A percentile compares a stretch with the other conserved stretches of the same genome.
Conservation (phyloP, 2,888 invertebrate species). For the Glyphotaelius pellucidus region DNA sequence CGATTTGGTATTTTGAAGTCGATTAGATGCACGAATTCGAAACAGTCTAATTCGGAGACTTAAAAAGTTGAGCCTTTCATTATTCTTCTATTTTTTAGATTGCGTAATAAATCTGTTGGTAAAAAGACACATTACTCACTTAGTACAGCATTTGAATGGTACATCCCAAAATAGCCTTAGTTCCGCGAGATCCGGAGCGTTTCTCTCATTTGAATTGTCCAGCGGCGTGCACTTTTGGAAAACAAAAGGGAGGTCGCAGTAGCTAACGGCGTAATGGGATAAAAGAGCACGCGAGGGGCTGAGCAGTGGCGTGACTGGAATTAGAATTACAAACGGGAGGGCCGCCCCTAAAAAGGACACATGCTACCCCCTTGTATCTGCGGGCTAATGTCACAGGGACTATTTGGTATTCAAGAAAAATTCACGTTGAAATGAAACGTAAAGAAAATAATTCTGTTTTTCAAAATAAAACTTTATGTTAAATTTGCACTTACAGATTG, state of each 20-base stretch:
- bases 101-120: background rate
- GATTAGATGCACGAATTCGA: too few relatives aligned
- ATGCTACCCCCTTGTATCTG: conserved; percentile 15
- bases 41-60: too few relatives aligned
- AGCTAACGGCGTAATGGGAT: conserved; percentile 27
- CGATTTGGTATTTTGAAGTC: too few relatives aligned
- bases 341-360: background rate
- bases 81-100: too few relatives aligned
- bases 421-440: background rate
- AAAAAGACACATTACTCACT: background rate
- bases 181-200: background rate
- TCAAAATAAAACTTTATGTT: background rate
- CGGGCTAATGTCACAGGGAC: background rate
- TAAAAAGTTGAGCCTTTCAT: too few relatives aligned
- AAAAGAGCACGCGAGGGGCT: conserved; percentile 31
- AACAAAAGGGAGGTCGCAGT: background rate
- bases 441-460: background rate
- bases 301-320: conserved; percentile 39
- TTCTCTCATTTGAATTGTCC: background rate
- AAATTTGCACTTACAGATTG: background rate
- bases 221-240: background rate
- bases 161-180: background rate
- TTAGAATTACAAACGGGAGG: conserved; percentile 36
- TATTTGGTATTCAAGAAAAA: conserved; percentile 4
- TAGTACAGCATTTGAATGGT: background rate